Conservation (phyloP, 30 jellyfish, hydroid and myxozoan species). For the Cassiopea andromeda region DNA sequence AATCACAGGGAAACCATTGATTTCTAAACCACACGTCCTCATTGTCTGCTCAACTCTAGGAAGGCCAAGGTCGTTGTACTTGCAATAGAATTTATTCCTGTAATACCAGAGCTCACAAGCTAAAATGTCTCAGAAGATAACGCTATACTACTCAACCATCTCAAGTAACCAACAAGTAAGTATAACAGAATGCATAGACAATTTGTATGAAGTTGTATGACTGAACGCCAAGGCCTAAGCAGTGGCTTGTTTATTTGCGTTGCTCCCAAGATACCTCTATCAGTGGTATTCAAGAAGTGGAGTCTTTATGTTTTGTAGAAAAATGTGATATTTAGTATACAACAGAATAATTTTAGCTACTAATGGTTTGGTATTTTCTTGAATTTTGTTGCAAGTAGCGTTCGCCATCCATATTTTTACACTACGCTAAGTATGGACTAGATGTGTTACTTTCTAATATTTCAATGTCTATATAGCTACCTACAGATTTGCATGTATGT, state of each 20-base stretch:
- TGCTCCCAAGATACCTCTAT: too few relatives aligned
- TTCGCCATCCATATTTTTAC: too few relatives aligned
- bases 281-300: too few relatives aligned
- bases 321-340: too few relatives aligned
- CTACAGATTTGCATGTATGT: too few relatives aligned
- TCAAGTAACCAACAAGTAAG: conserved; percentile 68
- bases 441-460: too few relatives aligned
- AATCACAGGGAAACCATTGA: neutral
- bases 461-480: too few relatives aligned
- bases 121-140: conserved; percentile 59
- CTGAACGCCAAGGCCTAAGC: neutral
- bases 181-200: neutral
- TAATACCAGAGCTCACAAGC: neutral
- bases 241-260: neutral
- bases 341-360: too few relatives aligned
- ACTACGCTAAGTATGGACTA: too few relatives aligned
- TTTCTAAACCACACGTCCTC: neutral
- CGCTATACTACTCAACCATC: conserved; percentile 49
- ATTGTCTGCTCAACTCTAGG: neutral
- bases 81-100: neutral
- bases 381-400: too few relatives aligned
- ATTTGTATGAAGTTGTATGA: neutral
- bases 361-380: too few relatives aligned
- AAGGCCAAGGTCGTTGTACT: neutral
- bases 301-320: too few relatives aligned